A percentile compares a stretch with the other conserved stretches of the same genome.
phyloP scores from a whole-genome alignment of 2,888 invertebrate genomes.

The Nebria brevicollis region DNA sequence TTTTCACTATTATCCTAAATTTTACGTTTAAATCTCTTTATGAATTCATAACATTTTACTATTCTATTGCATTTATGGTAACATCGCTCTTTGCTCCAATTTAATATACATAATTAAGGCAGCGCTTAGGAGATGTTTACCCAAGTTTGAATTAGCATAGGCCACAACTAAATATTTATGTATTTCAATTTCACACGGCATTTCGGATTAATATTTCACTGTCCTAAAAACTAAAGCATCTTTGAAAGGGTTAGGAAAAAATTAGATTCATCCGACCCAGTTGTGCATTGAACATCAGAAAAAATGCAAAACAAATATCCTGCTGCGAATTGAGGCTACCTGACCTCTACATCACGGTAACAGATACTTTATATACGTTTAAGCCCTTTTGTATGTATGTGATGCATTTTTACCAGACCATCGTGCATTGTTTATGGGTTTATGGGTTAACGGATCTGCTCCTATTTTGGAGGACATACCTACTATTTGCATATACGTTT shows the following conservation, averaged over 20 bases:
- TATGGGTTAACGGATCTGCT: slow-evolving; percentile 12
- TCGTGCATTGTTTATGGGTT: slow-evolving; percentile 13
- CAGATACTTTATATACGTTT: slow-evolving; percentile 24
- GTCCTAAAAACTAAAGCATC: slow-evolving; percentile 18
- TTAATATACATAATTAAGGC: not conserved
- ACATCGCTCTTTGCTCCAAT: too few species aligned
- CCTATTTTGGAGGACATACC: slow-evolving; percentile 22
- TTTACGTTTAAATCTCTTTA: too few species aligned
- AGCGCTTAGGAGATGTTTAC: not conserved
- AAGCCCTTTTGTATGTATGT: slow-evolving; percentile 5
- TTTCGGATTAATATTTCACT: slow-evolving; percentile 34
- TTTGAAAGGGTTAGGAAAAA: not conserved
- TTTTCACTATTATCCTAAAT: too few species aligned
- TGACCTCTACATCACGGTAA: not conserved
- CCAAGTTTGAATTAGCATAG: not conserved
- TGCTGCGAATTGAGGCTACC: slow-evolving; percentile 17
- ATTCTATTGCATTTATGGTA: too few species aligned
- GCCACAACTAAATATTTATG: slow-evolving; percentile 35
- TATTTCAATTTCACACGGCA: slow-evolving; percentile 37
- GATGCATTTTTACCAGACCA: slow-evolving; percentile 15
- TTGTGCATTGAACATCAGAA: not conserved
- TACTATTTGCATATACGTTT: slow-evolving; percentile 25
- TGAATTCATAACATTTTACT: too few species aligned
- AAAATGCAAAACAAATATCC: slow-evolving; percentile 23
- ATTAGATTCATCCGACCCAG: slow-evolving; percentile 8